Evolutionary conservation across 2,888 invertebrate genomes (phyloP).

Genomic region (Meandrusa payeni): DNA sequence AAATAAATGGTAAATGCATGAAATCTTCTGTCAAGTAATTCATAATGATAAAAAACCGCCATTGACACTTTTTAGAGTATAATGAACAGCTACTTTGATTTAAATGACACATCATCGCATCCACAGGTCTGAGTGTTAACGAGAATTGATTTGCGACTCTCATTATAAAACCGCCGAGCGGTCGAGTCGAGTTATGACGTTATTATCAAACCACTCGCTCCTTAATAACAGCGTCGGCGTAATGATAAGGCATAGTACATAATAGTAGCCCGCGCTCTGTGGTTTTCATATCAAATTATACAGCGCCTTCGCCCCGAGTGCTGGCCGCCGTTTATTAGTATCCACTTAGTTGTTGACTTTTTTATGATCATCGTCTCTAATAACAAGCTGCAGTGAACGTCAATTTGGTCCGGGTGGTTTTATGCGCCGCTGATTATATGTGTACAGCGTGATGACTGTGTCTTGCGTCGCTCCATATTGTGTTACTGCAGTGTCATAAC

Average conservation of each 20-base stretch:
- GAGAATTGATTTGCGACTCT: constrained; percentile 17
- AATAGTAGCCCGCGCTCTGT: constrained; percentile 19
- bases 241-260: constrained; percentile 23
- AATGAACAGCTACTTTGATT: too few species aligned
- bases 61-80: too few species aligned
- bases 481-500: constrained; percentile 5
- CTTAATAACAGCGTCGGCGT: constrained; percentile 21
- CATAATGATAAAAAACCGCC: too few species aligned
- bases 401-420: constrained; percentile 13
- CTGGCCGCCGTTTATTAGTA: constrained; percentile 25
- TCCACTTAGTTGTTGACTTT: constrained; percentile 29
- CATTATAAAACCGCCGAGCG: constrained; percentile 11
- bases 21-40: too few species aligned
- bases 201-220: constrained; percentile 18
- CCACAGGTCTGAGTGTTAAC: constrained; percentile 15
- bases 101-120: not conserved
- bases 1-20: too few species aligned
- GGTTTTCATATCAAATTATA: constrained; percentile 25
- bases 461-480: constrained; percentile 5
- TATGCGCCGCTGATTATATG: constrained; percentile 22
- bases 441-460: constrained; percentile 9
- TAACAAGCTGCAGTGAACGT: constrained; percentile 15
- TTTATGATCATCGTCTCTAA: constrained; percentile 23
- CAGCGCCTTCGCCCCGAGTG: constrained; percentile 13
- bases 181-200: constrained; percentile 19